Percentiles rank a stretch among this genome's conserved stretches.
phyloP scores from a whole-genome alignment of 2,888 invertebrate species.

The Esperia sulphurella region DNA sequence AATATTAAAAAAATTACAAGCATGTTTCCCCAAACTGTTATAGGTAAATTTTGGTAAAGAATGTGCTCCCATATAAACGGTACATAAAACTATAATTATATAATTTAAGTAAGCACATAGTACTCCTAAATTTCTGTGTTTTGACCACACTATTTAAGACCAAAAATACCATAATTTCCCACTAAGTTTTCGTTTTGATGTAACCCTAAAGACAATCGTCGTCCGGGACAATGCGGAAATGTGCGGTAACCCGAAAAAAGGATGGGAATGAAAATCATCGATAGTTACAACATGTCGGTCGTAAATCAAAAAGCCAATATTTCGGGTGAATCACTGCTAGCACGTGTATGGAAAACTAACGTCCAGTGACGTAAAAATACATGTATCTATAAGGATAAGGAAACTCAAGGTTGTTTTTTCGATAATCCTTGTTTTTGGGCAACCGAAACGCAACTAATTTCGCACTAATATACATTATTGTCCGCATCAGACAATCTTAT shows the following conservation, averaged over 20 bases:
- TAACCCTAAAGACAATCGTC: not conserved
- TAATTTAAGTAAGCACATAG: too few relatives aligned
- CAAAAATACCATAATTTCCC: too few relatives aligned
- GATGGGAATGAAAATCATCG: not conserved
- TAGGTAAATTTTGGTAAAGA: too few relatives aligned
- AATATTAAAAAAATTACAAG: too few relatives aligned
- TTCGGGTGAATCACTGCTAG: constrained; percentile 6
- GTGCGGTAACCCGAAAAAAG: not conserved
- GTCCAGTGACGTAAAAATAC: not conserved
- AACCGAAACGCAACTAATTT: too few relatives aligned
- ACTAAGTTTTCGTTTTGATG: not conserved
- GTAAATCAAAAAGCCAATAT: constrained; percentile 10
- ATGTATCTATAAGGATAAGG: not conserved
- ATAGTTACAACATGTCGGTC: constrained; percentile 3
- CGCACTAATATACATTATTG: too few relatives aligned
- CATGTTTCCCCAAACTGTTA: too few relatives aligned
- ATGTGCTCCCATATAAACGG: too few relatives aligned
- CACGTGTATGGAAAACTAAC: constrained; percentile 5
- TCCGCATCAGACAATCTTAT: too few relatives aligned
- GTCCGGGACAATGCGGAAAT: not conserved
- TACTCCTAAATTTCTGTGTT: too few relatives aligned
- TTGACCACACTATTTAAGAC: too few relatives aligned
- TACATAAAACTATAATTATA: too few relatives aligned
- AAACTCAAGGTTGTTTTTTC: not conserved
- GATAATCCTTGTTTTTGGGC: not conserved